Conservation (phyloP, 2,888 invertebrate species). For the Priocnemis perturbator region DNA sequence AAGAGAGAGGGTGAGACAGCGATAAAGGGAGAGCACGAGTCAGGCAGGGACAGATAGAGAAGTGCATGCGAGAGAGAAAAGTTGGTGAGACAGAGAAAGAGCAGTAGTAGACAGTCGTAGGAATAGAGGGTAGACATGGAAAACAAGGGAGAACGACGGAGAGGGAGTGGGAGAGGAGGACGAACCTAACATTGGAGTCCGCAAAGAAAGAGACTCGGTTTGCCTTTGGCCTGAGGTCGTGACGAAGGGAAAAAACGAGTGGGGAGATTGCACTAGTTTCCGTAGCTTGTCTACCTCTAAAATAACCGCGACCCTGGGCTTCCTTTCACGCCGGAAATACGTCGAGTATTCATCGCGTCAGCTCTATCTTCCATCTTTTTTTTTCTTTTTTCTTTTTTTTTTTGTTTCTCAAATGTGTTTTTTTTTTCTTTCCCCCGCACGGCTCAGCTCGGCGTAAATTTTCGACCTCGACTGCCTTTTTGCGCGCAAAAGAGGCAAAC, state of each 20-base stretch:
- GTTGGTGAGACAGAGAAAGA: background rate
- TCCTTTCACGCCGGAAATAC: constrained; percentile 36
- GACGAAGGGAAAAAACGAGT: background rate
- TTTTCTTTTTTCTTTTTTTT: constrained; percentile 16
- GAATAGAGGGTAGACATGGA: background rate
- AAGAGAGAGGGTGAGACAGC: background rate
- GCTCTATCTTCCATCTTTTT: constrained; percentile 20
- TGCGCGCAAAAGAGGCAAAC: background rate
- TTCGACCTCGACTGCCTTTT: background rate
- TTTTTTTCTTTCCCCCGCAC: constrained; percentile 22
- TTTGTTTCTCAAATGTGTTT: background rate
- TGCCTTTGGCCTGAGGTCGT: constrained; percentile 8
- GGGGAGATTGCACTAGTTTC: constrained; percentile 47
- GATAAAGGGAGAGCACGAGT: background rate
- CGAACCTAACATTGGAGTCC: background rate
- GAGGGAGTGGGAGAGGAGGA: background rate
- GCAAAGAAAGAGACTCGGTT: background rate
- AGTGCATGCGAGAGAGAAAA: constrained; percentile 1
- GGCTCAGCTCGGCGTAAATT: constrained; percentile 2
- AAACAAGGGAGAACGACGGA: background rate
- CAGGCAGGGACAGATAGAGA: background rate
- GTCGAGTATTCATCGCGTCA: constrained; percentile 38
- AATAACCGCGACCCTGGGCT: constrained; percentile 46
- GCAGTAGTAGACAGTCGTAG: background rate
- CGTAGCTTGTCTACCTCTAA: constrained; percentile 36